Evolutionary conservation across 92 coral and sea anemone species (phyloP).

Genomic region (Paramuricea clavata): DNA sequence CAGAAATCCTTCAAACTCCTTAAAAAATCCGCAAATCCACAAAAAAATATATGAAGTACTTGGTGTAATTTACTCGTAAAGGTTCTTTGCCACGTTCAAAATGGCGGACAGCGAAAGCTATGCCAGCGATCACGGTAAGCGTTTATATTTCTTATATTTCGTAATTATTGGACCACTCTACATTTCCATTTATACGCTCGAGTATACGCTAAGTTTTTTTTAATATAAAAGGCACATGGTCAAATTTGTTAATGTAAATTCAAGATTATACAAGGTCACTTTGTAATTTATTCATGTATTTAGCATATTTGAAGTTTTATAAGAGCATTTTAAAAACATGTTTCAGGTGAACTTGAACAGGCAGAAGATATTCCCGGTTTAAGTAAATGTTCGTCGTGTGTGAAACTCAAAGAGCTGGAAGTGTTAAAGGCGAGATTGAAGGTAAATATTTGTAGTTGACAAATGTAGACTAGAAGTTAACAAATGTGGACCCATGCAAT

Average conservation of each 20-base stretch:
- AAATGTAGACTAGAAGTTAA: too few species aligned
- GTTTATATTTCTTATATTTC: too few species aligned
- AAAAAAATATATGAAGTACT: too few species aligned
- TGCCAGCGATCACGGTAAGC: too few species aligned
- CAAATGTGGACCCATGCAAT: background rate
- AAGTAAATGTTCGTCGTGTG: background rate
- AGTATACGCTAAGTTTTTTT: too few species aligned
- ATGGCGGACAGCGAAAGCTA: too few species aligned
- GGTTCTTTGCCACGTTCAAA: too few species aligned
- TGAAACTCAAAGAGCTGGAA: background rate
- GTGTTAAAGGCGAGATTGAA: background rate
- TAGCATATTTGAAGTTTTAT: conserved; percentile 2
- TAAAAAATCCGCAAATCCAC: too few species aligned
- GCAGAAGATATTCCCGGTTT: background rate
- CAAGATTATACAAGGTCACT: background rate
- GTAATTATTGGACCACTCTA: too few species aligned
- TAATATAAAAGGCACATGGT: background rate
- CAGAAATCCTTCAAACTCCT: background rate
- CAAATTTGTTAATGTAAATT: background rate
- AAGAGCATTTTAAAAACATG: background rate
- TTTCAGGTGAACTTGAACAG: background rate
- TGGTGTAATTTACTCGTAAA: too few species aligned
- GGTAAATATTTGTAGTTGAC: background rate
- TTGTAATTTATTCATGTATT: background rate
- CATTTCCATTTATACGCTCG: too few species aligned